Conservation (phyloP, 2,113 vertebrate genomes). For the Oxyura jamaicensis region DNA sequence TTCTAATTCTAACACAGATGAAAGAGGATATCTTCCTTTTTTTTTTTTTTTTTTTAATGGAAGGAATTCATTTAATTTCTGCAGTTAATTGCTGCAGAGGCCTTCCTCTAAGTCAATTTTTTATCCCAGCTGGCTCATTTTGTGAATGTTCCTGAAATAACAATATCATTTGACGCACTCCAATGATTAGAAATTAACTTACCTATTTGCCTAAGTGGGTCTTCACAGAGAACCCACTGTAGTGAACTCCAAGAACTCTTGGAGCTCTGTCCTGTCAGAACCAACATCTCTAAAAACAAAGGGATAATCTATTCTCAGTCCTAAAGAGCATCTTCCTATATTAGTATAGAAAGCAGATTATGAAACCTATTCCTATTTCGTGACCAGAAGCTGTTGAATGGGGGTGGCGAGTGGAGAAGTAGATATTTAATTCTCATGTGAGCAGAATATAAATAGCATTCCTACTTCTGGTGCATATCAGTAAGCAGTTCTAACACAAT, state of each 20-base stretch:
- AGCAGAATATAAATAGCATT: neutral
- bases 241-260: neutral
- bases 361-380: neutral
- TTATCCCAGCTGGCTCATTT: neutral
- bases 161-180: neutral
- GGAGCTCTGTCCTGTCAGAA: neutral
- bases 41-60: neutral
- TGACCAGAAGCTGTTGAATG: neutral
- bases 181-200: neutral
- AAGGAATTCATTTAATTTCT: neutral
- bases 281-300: neutral
- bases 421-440: neutral
- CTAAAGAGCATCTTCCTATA: neutral
- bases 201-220: neutral
- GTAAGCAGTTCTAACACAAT: neutral
- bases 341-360: neutral
- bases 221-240: neutral
- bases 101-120: neutral
- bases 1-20: neutral
- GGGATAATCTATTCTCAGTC: neutral
- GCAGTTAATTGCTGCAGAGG: neutral
- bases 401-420: rapidly evolving
- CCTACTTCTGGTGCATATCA: neutral
- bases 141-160: neutral
- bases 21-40: neutral